phyloP scores from a whole-genome alignment of 1,140 invertebrate species.

The Wiebesia pumilae region DNA sequence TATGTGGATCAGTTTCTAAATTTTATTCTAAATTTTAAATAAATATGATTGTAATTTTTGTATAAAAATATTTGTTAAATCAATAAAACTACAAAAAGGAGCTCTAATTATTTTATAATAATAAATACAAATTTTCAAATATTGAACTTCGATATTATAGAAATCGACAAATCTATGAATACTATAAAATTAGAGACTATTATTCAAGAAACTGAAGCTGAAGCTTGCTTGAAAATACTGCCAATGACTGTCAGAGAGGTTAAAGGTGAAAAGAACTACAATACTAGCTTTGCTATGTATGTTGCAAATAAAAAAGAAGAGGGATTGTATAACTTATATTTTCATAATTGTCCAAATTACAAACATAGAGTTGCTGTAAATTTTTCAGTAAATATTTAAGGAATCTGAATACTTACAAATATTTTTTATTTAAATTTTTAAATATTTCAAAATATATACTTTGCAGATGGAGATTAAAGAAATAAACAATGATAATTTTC shows the following conservation, averaged over 20 bases:
- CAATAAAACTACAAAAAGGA: neutral
- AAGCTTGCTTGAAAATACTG: conserved; percentile 62
- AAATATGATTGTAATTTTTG: neutral
- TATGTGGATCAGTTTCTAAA: neutral
- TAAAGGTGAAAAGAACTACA: conserved; percentile 66
- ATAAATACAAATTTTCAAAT: neutral
- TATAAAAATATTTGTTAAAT: neutral
- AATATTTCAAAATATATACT: conserved; percentile 48
- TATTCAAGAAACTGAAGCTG: conserved; percentile 48
- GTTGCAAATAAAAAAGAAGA: conserved; percentile 87
- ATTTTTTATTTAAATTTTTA: neutral
- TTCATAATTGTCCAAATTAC: conserved; percentile 94
- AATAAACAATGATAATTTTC: conserved; percentile 89
- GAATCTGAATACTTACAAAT: neutral
- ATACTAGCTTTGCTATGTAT: conserved; percentile 83
- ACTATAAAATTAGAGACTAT: neutral
- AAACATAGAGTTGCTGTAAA: conserved; percentile 76
- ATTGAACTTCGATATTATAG: conserved; percentile 50
- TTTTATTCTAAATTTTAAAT: neutral
- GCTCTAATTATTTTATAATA: neutral
- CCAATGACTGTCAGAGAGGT: conserved; percentile 63
- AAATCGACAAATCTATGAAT: conserved; percentile 46
- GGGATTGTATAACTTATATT: conserved; percentile 96
- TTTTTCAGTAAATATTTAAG: conserved; percentile 78
- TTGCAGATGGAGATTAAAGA: conserved; percentile 88